phyloP scores from a whole-genome alignment of 1,140 invertebrate genomes.

The Platorchestia sp. region DNA sequence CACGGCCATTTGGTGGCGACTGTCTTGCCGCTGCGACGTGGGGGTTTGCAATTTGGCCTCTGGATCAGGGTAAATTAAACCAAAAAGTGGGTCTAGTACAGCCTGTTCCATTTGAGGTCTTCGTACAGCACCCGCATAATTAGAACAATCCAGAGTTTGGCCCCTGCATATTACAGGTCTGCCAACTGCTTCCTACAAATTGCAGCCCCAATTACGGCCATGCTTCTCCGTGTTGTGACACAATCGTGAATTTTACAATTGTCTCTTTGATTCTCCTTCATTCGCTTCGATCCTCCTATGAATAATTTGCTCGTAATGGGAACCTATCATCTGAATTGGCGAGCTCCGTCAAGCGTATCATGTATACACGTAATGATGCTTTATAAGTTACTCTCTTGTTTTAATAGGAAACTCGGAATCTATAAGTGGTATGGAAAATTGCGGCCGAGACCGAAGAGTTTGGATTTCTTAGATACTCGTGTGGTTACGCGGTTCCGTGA shows the following conservation, averaged over 20 bases:
- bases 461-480: not conserved
- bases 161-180: conserved; percentile 11
- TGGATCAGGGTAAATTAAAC: not conserved
- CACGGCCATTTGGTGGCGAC: conserved; percentile 12
- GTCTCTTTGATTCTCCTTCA: not conserved
- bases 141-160: not conserved
- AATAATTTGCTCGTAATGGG: not conserved
- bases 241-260: not conserved
- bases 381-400: not conserved
- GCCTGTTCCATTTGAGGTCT: not conserved
- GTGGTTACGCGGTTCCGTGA: not conserved
- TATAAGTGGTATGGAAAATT: not conserved
- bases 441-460: not conserved
- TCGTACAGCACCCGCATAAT: conserved; percentile 23
- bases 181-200: not conserved
- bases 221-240: not conserved
- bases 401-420: not conserved
- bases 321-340: not conserved
- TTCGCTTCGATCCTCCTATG: not conserved
- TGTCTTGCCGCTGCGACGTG: not conserved
- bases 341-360: not conserved
- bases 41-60: not conserved
- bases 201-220: not conserved
- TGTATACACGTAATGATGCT: not conserved
- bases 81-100: not conserved